Conservation (phyloP, 1,140 invertebrate species). For the Bombus waltoni region DNA sequence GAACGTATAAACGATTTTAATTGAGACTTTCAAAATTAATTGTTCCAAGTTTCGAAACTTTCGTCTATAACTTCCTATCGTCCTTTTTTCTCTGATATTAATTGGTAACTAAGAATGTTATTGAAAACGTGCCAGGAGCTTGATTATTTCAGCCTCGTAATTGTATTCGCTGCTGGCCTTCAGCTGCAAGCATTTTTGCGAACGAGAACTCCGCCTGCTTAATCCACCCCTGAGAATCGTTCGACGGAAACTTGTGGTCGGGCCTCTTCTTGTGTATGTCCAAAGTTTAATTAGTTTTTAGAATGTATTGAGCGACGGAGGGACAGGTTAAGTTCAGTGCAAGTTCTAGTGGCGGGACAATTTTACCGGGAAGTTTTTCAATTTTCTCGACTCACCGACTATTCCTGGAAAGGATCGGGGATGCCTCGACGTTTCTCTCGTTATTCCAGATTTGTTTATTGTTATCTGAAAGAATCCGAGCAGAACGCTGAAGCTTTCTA, state of each 20-base stretch:
- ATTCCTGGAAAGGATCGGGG: slow-evolving; percentile 43
- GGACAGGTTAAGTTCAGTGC: slow-evolving; percentile 75
- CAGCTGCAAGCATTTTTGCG: slow-evolving; percentile 49
- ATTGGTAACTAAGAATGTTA: neutral
- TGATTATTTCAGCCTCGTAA: slow-evolving; percentile 32
- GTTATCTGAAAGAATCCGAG: slow-evolving; percentile 30
- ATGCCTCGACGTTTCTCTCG: slow-evolving; percentile 47
- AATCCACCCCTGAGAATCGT: slow-evolving; percentile 60
- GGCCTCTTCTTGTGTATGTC: slow-evolving; percentile 66
- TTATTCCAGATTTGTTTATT: slow-evolving; percentile 70
- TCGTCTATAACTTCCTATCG: neutral
- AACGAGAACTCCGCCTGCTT: slow-evolving; percentile 33
- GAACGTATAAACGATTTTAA: neutral
- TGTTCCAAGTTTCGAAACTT: neutral
- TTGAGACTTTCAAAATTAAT: neutral
- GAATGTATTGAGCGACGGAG: slow-evolving; percentile 67
- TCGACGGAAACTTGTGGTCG: slow-evolving; percentile 55
- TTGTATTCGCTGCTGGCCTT: slow-evolving; percentile 24
- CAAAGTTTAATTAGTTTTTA: slow-evolving; percentile 83
- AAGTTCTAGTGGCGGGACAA: slow-evolving; percentile 76
- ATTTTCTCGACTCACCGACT: slow-evolving; percentile 76
- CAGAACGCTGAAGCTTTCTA: neutral
- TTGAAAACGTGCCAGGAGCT: slow-evolving; percentile 9
- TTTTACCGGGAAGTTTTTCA: slow-evolving; percentile 82
- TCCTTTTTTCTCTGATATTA: too few relatives aligned